Evolutionary conservation across 2,113 vertebrate species (phyloP), one percentile per base, ranked within the genome.

Genomic region (Barnardius zonarius): DNA sequence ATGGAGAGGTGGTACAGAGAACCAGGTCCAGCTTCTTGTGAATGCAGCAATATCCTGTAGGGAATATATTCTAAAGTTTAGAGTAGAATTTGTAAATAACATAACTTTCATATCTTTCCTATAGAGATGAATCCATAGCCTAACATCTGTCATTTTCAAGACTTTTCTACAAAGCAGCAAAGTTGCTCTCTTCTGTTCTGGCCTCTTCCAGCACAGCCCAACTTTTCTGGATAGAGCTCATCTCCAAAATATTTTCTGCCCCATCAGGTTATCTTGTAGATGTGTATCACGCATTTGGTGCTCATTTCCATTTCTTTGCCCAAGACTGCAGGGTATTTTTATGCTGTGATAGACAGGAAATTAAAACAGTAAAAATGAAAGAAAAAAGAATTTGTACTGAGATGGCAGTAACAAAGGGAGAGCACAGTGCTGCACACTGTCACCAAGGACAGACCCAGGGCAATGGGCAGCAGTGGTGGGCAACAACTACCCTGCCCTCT

Each of bases 321-420:
- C 41, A 18, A 37, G 48, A 33, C 17, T 11, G 5, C 15, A 1
- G 0, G 0, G 10, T 12, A 22, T 22, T 31, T 17, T 20, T 12
- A 33, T 0, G 4, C 48, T 19, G 49, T n/a, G 72, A 23, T 31
- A 23, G 11, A 17, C 6, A 20, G 62, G 74, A 49, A 61, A 62
- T 33, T 23, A 31, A 39, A 80, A 33, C 7, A 31, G 51, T 24
- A 14, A 10, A 44, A 83, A 48, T 9, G 6, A 59, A 51, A 55
- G 67, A 48, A 41, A 48, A 23, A 1, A 5, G 39, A 30, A 43
- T 52, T 66, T 46, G 12, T 22, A 1, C 25, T 5, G 55, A 67
- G 68, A 3, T 18, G 54, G 12, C 39, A 35, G 52, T 5, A 33
- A 10, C 0, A 8, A 23, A 33, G 33, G 39, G 70, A 39, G 49